Evolutionary conservation across 1,140 invertebrate genomes (phyloP).

Genomic region (Cyrtorhinus lividipennis): DNA sequence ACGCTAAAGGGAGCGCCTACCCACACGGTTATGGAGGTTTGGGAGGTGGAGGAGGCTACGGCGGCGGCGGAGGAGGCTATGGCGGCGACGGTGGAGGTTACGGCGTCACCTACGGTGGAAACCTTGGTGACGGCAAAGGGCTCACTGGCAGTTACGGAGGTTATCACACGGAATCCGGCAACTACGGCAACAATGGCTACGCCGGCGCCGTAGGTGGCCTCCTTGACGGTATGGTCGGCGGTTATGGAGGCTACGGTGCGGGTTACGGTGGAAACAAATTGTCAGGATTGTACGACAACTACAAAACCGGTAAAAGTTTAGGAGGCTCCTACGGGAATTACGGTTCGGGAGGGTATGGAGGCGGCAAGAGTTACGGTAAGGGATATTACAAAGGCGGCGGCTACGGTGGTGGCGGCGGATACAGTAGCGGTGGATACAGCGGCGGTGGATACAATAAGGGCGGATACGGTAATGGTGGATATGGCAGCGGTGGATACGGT

Average conservation of each 20-base stretch:
- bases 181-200: background rate
- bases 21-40: background rate
- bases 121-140: background rate
- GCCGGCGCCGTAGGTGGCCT: background rate
- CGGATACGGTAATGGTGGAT: background rate
- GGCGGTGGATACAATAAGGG: background rate
- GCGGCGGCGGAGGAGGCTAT: background rate
- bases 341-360: background rate
- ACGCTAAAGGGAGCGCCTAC: background rate
- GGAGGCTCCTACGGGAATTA: background rate
- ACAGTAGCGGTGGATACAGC: background rate
- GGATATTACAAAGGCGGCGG: background rate
- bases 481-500: background rate
- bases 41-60: background rate
- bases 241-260: background rate
- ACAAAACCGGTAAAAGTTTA: background rate
- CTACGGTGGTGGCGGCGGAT: background rate
- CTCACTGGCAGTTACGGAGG: background rate
- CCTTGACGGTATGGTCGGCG: background rate
- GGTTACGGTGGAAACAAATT: background rate
- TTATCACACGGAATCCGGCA: background rate
- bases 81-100: background rate
- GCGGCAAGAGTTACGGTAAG: background rate
- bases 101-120: too few relatives aligned
- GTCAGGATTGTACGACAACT: background rate